Base-by-base conservation (phyloP, 1,140 invertebrate species). In the Ceratitis capitata region DNA sequence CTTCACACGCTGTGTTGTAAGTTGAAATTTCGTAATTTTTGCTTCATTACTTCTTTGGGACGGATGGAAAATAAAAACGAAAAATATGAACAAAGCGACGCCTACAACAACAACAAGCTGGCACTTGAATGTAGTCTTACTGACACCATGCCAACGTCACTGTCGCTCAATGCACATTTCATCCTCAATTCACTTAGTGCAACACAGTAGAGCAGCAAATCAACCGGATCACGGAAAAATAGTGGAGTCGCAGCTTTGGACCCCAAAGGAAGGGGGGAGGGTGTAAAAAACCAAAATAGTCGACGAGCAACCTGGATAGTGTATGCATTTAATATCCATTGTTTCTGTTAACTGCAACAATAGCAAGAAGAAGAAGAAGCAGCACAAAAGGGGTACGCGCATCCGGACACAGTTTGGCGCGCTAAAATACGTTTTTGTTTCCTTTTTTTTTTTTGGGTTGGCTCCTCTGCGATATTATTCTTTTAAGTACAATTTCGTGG, bases 91-190 rank as follows among this genome's bases (percentile, higher is more conserved):
- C 23, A 47, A 78, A 78, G 14, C 39, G n/a, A 32, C 39, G 23
- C 69, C 42, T 45, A 78, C 39, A 45, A 78, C 69, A 45, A 78
- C 69, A 78, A 78, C 69, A 78, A 78, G 14, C 1, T 23, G 51
- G 51, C 51, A 56, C n/a, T n/a, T n/a, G n/a, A n/a, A n/a, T n/a
- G n/a, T n/a, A 56, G 51, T 56, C n/a, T 42, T 78, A 78, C 69
- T 45, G 69, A 45, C 39, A 78, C 69, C 39, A n/a, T n/a, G 39
- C 45, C 69, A 14, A 42, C 69, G 39, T 78, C 69, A 78, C 69
- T 78, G 69, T 78, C 69, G 69, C 69, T 78, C 69, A 78, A 78
- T 78, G 69, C 39, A 69, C 64, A 78, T 78, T 39, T 45, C 69
- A 45, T 42, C 39, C 39, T 78, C 69, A 19, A 26, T 23, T 78